Evolutionary conservation across 1,140 invertebrate species (phyloP).

Genomic region (Drosophila sproati): DNA sequence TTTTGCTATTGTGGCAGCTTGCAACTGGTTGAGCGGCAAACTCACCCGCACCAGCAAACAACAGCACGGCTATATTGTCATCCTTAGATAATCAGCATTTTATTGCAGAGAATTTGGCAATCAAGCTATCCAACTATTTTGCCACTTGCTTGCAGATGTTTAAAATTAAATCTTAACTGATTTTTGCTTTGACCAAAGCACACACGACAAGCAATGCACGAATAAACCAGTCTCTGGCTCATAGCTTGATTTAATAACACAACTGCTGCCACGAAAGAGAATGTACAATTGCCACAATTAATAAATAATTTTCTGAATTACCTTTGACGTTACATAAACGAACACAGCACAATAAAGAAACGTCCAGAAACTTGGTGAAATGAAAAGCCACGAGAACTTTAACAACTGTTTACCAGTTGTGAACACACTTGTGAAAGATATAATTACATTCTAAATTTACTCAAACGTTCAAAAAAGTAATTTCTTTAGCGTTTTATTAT

Average conservation of each 20-base stretch:
- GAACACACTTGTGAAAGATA: constrained; percentile 22
- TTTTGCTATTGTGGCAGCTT: constrained; percentile 46
- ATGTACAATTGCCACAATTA: constrained; percentile 63
- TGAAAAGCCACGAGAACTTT: constrained; percentile 40
- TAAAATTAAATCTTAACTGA: no score
- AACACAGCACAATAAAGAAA: constrained; percentile 7
- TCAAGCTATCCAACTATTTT: constrained; percentile 9
- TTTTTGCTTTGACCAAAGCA: not conserved
- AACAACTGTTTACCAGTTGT: constrained; percentile 48
- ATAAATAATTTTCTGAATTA: constrained; percentile 58
- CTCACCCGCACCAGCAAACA: constrained; percentile 46
- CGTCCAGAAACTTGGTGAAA: not conserved
- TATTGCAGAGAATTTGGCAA: constrained; percentile 30
- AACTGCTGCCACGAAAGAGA: constrained; percentile 58
- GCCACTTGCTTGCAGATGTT: constrained; percentile 22
- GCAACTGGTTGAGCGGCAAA: constrained; percentile 63
- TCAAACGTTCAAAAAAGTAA: constrained; percentile 4
- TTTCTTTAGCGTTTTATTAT: constrained; percentile 16
- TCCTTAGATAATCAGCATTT: constrained; percentile 61
- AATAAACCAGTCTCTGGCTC: constrained; percentile 28
- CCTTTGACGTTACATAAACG: constrained; percentile 46
- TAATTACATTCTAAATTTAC: constrained; percentile 42
- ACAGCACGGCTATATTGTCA: constrained; percentile 26
- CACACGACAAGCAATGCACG: constrained; percentile 6
- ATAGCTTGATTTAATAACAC: constrained; percentile 12